Base-by-base conservation (phyloP, 64 coral and sea anemone species). In the Montipora cactus region DNA sequence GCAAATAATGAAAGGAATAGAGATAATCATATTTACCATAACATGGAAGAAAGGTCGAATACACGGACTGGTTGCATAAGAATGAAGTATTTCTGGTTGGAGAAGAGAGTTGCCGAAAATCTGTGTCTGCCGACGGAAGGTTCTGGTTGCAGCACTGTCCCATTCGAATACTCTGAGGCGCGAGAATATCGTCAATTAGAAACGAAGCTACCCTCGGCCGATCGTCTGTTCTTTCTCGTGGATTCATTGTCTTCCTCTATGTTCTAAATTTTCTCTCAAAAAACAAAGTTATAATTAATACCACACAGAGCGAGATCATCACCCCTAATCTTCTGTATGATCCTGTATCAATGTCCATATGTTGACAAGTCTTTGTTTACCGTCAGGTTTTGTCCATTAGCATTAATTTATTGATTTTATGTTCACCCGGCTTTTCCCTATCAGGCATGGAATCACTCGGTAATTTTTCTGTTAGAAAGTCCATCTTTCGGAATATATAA, bases 401-500 rank as follows among this genome's bases (percentile, higher is more conserved):
- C 64, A 62, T 85, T 85, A 64, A 70, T 50, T 85, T 85, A 64
- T 85, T 85, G 82, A 85, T 85, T 85, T 85, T 85, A 70, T 49
- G 69, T 18, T 85, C 70, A 70, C 19, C 0, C 37, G 37, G 37
- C 82, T 49, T 85, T 83, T 85, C 44, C 82, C 44, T 70, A 85
- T 85, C 82, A 71, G 76, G 5, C 68, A 78, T 49, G 46, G 15
- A 19, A 71, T 20, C 68, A 71, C 68, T 7, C 68, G 1, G 61
- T 12, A 12, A 64, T 64, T 12, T 57, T 64, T 14, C 9, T 12
- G 61, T 64, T 64, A 11, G 20, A 71, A 23, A 5, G 20, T 71
- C 19, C 21, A 12, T 12, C 14, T 15, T 64, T 64, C 61, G 9
- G 61, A 64, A 4, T 64, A 12, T 19, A 12, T 64, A 64, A 64